Evolutionary conservation across 2,888 invertebrate genomes (phyloP).

Genomic region (Eulithis testata): DNA sequence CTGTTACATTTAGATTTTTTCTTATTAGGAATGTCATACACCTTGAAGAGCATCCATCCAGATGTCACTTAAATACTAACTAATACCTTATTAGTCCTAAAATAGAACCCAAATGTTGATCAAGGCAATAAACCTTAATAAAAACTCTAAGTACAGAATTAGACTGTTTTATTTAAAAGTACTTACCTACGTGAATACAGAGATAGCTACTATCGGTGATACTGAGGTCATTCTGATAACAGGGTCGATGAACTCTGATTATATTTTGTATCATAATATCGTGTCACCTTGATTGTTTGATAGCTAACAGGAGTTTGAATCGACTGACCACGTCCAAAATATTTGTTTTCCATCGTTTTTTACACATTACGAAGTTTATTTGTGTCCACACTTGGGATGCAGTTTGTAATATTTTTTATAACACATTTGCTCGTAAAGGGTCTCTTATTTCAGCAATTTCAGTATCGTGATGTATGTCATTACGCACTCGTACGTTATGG

Average conservation of each 20-base stretch:
- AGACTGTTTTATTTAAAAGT: conserved; percentile 13
- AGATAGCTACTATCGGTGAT: conserved; percentile 56
- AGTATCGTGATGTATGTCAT: no score
- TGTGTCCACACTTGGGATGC: background rate
- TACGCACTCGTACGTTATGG: no score
- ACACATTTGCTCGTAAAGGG: no score
- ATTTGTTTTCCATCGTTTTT: background rate
- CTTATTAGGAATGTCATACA: no score
- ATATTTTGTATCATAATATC: conserved; percentile 47
- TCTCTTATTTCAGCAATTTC: no score
- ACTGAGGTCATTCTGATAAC: conserved; percentile 57
- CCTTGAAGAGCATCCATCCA: no score
- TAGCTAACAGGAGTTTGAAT: conserved; percentile 43
- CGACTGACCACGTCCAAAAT: conserved; percentile 9
- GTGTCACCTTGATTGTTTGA: conserved; percentile 54
- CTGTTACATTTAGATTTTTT: no score
- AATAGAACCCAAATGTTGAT: no score
- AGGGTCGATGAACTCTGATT: conserved; percentile 56
- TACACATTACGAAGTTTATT: background rate
- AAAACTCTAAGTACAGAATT: background rate
- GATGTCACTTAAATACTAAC: no score
- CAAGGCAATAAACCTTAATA: background rate
- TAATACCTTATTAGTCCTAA: no score
- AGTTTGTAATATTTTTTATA: no score
- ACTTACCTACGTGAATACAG: conserved; percentile 14